Conservation (phyloP, 30 jellyfish, hydroid and myxozoan species). For the Aurelia sp. region DNA sequence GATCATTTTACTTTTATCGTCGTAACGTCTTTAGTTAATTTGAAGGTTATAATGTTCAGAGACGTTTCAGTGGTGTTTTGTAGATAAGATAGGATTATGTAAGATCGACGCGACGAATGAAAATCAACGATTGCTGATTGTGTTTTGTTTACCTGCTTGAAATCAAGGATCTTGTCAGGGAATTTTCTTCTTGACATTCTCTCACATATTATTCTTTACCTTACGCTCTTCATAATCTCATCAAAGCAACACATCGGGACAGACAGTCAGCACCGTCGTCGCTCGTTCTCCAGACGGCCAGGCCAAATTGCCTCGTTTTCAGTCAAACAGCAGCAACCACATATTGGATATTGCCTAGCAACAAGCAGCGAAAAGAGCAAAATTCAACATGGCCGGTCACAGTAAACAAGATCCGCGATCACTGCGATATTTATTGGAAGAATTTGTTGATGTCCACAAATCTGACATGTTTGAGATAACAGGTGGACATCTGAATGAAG, state of each 20-base stretch:
- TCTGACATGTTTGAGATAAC: constrained; percentile 64
- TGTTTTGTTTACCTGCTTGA: constrained; percentile 40
- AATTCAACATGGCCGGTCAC: constrained; percentile 45
- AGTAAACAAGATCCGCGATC: constrained; percentile 18
- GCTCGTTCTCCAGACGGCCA: background rate
- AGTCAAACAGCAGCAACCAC: constrained; percentile 30
- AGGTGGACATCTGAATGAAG: constrained; percentile 83
- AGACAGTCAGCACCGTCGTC: background rate
- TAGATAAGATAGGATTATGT: too few species aligned
- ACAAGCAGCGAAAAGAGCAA: constrained; percentile 24
- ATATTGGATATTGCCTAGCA: constrained; percentile 20
- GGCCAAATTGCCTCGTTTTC: constrained; percentile 13
- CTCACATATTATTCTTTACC: too few species aligned
- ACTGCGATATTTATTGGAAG: constrained; percentile 44
- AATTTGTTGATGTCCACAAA: constrained; percentile 71
- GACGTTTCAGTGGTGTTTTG: too few species aligned
- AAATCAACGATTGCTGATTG: too few species aligned
- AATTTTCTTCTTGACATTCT: constrained; percentile 16
- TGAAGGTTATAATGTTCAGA: too few species aligned
- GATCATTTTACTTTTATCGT: too few species aligned
- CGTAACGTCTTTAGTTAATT: too few species aligned
- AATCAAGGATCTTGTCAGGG: constrained; percentile 27
- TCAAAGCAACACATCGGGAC: too few species aligned
- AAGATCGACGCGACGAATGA: too few species aligned
- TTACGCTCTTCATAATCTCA: too few species aligned